Percentiles rank a stretch among this genome's conserved stretches.
Conservation (phyloP, 2,797 vertebrate species). For the Telmatherina bonti region DNA sequence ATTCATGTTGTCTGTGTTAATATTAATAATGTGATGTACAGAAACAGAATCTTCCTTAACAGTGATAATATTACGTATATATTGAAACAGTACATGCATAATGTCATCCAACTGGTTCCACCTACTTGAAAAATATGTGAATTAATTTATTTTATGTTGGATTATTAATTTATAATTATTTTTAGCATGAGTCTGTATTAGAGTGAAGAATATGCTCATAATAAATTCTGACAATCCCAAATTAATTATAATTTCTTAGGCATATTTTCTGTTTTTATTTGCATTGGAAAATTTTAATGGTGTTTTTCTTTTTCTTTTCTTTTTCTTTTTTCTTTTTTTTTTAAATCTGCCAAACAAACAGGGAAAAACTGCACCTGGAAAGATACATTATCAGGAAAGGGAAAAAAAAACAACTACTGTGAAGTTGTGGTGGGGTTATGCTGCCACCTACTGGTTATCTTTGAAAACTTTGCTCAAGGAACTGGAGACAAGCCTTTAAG, state of each 20-base stretch:
- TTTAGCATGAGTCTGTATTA: no score
- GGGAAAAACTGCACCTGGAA: conserved; percentile 36
- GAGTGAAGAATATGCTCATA: not conserved
- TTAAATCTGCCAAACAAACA: conserved; percentile 29
- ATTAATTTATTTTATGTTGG: conserved; percentile 1
- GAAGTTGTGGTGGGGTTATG: conserved; percentile 59
- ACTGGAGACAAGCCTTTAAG: conserved; percentile 6
- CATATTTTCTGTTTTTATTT: conserved; percentile 10
- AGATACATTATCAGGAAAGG: not conserved
- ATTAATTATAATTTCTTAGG: no score
- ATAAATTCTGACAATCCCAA: not conserved
- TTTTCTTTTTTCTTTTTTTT: conserved; percentile 1
- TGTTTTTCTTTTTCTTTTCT: not conserved
- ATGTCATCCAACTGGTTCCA: conserved; percentile 4
- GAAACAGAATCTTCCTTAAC: not conserved
- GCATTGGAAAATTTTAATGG: not conserved
- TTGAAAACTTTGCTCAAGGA: not conserved
- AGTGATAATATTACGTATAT: no score
- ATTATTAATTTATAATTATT: not conserved
- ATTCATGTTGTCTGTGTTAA: not conserved
- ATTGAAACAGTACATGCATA: not conserved
- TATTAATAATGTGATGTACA: not conserved
- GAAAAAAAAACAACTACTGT: conserved; percentile 2
- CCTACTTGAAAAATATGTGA: not conserved
- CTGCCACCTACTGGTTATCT: conserved; percentile 71